These are phyloP conservation scores for Bombyx huttoni DNA, from an alignment of 2,888 invertebrate genomes.

Conservation along the genomic window DNA sequence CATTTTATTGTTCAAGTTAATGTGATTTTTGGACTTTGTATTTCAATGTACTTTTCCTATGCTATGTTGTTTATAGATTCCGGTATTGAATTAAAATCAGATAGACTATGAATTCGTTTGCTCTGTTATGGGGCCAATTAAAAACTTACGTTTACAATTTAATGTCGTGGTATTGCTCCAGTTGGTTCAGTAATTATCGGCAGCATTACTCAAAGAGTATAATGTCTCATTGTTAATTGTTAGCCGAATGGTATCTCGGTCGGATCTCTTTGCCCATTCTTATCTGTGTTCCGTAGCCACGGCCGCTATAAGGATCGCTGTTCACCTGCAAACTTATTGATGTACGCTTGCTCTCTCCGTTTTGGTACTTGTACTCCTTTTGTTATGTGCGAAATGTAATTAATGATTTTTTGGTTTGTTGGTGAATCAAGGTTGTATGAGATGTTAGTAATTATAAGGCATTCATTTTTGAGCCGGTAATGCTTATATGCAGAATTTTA, in stretches of 20 bases:
- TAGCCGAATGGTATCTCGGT: slow-evolving; percentile 46
- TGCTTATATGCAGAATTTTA: no score
- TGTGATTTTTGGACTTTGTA: no score
- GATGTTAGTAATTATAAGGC: not conserved
- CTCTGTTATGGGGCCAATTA: slow-evolving; percentile 2
- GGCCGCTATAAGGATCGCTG: slow-evolving; percentile 5
- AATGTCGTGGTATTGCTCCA: slow-evolving; percentile 9
- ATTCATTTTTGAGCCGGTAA: no score
- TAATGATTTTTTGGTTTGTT: not conserved
- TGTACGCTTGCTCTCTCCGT: slow-evolving; percentile 3
- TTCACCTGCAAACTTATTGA: slow-evolving; percentile 15
- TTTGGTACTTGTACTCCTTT: not conserved
- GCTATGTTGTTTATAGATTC: no score
- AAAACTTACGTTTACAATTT: slow-evolving; percentile 24
- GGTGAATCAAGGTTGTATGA: not conserved
- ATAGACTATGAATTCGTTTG: no score
- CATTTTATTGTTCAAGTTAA: no score
- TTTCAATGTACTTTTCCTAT: no score
- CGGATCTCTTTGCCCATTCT: slow-evolving; percentile 67
- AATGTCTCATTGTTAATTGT: slow-evolving; percentile 73
- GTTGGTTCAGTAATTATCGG: slow-evolving; percentile 53
- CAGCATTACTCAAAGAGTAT: slow-evolving; percentile 51
- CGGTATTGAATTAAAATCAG: no score
- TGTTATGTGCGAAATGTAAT: not conserved
- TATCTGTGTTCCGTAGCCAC: slow-evolving; percentile 32